Conservation (phyloP, 2,113 vertebrate genomes). For the Microtus oregoni region DNA sequence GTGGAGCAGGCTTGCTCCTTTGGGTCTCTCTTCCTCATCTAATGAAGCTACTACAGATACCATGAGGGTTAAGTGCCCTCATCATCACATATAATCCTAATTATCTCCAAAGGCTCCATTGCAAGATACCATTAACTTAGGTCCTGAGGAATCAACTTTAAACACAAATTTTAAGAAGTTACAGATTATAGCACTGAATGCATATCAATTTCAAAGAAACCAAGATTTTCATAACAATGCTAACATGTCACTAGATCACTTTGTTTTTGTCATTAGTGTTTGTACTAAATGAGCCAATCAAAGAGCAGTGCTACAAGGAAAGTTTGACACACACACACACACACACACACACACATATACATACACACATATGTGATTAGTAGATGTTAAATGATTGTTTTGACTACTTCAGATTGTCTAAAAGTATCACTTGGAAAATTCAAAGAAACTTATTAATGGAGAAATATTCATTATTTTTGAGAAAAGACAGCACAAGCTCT, state of each 20-base stretch:
- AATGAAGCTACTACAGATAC: neutral
- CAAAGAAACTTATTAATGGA: neutral
- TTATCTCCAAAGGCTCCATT: neutral
- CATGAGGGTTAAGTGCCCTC: neutral
- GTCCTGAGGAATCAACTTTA: neutral
- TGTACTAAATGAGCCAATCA: neutral
- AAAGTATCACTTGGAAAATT: neutral
- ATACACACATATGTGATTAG: neutral
- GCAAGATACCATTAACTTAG: neutral
- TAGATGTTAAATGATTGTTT: conserved; percentile 21
- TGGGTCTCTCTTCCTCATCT: neutral
- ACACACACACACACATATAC: neutral
- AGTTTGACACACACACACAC: neutral
- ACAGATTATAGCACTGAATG: neutral
- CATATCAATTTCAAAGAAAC: neutral
- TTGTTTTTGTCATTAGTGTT: neutral
- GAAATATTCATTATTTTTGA: neutral
- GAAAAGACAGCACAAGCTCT: neutral
- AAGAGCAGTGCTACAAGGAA: neutral
- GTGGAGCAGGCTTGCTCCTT: neutral
- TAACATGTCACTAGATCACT: neutral
- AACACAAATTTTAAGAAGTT: neutral
- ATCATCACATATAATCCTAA: neutral
- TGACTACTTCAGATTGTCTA: neutral
- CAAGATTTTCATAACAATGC: neutral